These are phyloP conservation scores for Flexamia atlantica DNA, from an alignment of 2,888 invertebrate genomes.

Conservation along the genomic window DNA sequence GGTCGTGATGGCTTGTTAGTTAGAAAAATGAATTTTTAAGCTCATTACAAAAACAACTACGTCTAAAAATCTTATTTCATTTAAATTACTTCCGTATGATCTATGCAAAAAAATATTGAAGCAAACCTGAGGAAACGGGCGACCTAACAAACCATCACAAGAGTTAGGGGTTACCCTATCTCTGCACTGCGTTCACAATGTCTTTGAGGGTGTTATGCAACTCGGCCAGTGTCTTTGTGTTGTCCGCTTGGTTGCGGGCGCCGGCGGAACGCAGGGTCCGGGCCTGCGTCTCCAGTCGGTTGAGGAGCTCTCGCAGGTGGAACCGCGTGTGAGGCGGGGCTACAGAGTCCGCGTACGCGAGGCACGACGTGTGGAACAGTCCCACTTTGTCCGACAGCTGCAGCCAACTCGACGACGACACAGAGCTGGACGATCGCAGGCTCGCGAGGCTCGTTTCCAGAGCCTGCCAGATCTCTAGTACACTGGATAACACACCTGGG, in stretches of 20 bases:
- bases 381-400: conserved; percentile 90
- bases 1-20: conserved; percentile 25
- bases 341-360: conserved; percentile 88
- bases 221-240: conserved; percentile 83
- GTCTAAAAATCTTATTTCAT: conserved; percentile 6
- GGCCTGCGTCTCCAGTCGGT: conserved; percentile 84
- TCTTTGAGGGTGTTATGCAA: conserved; percentile 86
- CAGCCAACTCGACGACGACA: conserved; percentile 85
- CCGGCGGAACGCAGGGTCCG: conserved; percentile 83
- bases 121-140: neutral
- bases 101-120: neutral
- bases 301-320: conserved; percentile 88
- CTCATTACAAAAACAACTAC: neutral
- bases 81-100: neutral
- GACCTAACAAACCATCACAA: conserved; percentile 10
- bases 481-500: conserved; percentile 78
- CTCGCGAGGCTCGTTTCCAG: conserved; percentile 82
- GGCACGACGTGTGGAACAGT: conserved; percentile 89
- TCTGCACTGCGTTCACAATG: conserved; percentile 78
- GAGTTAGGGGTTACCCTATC: conserved; percentile 50
- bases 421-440: conserved; percentile 77
- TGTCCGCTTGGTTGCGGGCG: conserved; percentile 83
- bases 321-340: conserved; percentile 93
- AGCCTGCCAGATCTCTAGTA: conserved; percentile 82
- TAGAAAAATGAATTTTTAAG: neutral